Conservation (phyloP, 2,797 vertebrate genomes). For the Alectoris magna region DNA sequence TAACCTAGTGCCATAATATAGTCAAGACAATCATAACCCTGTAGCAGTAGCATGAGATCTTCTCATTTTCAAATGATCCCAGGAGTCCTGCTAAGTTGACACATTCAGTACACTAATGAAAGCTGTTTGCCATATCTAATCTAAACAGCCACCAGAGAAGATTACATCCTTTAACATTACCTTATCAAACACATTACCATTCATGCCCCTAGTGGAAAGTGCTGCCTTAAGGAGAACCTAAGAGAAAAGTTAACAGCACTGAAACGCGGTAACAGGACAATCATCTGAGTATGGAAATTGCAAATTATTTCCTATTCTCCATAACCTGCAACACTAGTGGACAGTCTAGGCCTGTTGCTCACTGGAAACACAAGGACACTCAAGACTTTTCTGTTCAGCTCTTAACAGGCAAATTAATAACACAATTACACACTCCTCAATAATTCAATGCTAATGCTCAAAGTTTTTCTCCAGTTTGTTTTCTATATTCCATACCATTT, state of each 20-base stretch:
- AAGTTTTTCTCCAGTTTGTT: neutral
- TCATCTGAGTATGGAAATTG: neutral
- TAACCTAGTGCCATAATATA: neutral
- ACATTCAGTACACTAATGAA: neutral
- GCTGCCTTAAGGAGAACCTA: neutral
- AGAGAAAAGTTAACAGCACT: neutral
- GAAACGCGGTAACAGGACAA: neutral
- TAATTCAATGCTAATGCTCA: constrained; percentile 33
- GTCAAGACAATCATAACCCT: neutral
- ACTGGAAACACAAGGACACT: neutral
- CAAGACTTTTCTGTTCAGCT: neutral
- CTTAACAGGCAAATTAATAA: constrained; percentile 11
- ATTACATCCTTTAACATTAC: neutral
- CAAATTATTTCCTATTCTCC: neutral
- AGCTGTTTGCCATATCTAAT: neutral
- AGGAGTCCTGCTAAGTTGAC: neutral
- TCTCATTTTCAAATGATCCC: neutral
- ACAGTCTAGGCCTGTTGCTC: neutral
- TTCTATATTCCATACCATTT: neutral
- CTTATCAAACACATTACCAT: neutral
- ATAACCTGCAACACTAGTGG: neutral
- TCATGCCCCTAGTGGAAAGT: neutral
- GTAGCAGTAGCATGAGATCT: neutral
- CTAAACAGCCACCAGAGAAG: neutral
- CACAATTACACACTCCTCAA: neutral